These are phyloP conservation scores for Procambarus clarkii DNA, from an alignment of 1,140 invertebrate species.

Conservation along the genomic window DNA sequence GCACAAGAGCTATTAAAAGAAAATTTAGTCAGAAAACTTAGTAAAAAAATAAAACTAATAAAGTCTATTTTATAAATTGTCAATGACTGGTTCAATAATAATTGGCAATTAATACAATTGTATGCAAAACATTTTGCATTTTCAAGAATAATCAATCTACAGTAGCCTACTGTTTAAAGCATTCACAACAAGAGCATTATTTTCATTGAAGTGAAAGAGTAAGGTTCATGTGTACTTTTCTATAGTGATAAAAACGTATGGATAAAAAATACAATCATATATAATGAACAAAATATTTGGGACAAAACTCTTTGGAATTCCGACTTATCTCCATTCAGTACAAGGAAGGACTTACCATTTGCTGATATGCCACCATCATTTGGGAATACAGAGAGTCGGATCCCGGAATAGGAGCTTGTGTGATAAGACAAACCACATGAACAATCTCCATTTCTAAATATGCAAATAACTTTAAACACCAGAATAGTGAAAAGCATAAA, in stretches of 20 bases:
- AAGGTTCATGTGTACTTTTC: neutral
- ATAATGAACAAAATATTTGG: neutral
- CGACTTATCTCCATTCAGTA: neutral
- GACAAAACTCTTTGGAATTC: constrained; percentile 10
- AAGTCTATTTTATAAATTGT: too few relatives aligned
- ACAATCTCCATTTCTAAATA: constrained; percentile 44
- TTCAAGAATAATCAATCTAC: too few relatives aligned
- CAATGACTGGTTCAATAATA: too few relatives aligned
- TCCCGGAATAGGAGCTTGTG: constrained; percentile 72
- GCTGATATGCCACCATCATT: constrained; percentile 72
- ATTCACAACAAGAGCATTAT: too few relatives aligned
- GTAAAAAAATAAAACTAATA: too few relatives aligned
- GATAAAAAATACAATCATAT: neutral
- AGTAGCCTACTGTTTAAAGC: too few relatives aligned
- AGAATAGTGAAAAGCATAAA: constrained; percentile 36
- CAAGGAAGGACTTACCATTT: constrained; percentile 70
- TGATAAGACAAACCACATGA: constrained; percentile 69
- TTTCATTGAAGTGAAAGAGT: neutral
- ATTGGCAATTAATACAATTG: too few relatives aligned
- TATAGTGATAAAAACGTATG: neutral
- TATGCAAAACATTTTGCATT: too few relatives aligned
- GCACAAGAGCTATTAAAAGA: too few relatives aligned
- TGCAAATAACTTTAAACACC: constrained; percentile 33
- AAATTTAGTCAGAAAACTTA: too few relatives aligned
- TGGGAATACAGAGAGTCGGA: constrained; percentile 71